Base-by-base conservation (phyloP, 2,888 invertebrate species). In the Leptogaster cylindrica region DNA sequence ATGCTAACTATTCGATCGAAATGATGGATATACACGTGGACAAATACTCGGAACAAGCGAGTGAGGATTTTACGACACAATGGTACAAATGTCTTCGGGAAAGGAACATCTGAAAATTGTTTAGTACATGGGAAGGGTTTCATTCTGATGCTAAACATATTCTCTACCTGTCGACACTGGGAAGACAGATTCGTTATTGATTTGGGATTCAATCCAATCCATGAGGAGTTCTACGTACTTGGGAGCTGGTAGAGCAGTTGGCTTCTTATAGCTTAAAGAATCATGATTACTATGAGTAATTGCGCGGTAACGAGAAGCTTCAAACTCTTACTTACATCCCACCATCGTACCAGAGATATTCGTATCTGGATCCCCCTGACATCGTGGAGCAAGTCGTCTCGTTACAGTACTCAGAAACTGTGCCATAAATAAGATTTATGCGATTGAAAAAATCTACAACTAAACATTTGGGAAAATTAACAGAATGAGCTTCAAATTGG, bases 381-480 rank as follows among this genome's bases (percentile, higher is more conserved):
- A 95, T 95, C 1, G 91, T 91, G 0, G 95, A 93, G 77, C 95
- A 95, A 1, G 90, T 87, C 68, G 87, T 85, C 71, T 88, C 89
- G 36, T 90, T 92, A 77, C 95, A 95, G 76, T 88, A 91, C 76
- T 93, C 92, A 5, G 89, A 89, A 28, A 94, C 89, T 0, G 93
- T 94, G 6, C 95, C 95, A 81, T 95, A 95, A 73, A 95, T 91
- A 48, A 95, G 82, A 82, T 95, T 95, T 73, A 95, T 93, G 75
- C 95, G 87, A 79, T 95, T 95, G 82, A 95, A 95, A 79, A 95
- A 95, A 77, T 95, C 95, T 28, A 95, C 95, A 73, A 95, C 93
- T 93, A 80, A 64, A 85, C n/a, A n/a, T n/a, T n/a, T n/a, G n/a
- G n/a, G n/a, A n/a, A n/a, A n/a, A n/a, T n/a, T n/a, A n/a, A n/a